phyloP scores from a whole-genome alignment of 2,113 vertebrate genomes.

The Cebus imitator region DNA sequence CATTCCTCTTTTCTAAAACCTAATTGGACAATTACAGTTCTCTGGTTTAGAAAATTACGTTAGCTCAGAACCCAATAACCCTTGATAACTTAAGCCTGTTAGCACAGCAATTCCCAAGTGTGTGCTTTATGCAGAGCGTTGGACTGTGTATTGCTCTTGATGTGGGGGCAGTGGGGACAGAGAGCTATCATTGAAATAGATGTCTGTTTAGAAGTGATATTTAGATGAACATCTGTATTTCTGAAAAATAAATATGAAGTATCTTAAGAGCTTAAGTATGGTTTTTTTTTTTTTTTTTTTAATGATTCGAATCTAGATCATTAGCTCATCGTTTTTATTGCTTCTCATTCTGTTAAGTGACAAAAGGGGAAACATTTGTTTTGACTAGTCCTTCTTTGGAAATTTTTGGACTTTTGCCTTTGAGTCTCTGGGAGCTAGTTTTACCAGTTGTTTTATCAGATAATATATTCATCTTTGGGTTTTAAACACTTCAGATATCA shows the following conservation, averaged over 20 bases:
- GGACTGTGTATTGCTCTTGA: background rate
- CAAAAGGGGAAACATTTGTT: constrained; percentile 7
- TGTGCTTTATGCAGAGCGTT: background rate
- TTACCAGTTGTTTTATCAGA: constrained; percentile 27
- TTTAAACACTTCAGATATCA: constrained; percentile 23
- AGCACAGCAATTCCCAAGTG: background rate
- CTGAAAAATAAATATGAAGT: constrained; percentile 71
- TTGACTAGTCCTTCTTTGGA: background rate
- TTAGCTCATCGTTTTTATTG: constrained; percentile 5
- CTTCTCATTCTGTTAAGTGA: constrained; percentile 27
- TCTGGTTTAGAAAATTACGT: constrained; percentile 51
- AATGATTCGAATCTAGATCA: background rate
- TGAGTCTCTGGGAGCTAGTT: constrained; percentile 19
- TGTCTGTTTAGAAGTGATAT: constrained; percentile 42
- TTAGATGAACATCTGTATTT: constrained; percentile 54
- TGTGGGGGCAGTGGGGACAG: background rate
- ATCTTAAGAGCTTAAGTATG: constrained; percentile 53
- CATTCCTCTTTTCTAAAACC: constrained; percentile 19
- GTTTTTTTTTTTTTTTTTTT: constrained; percentile 36
- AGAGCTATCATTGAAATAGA: background rate
- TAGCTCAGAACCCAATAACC: background rate
- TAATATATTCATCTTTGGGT: background rate
- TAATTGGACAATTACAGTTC: background rate
- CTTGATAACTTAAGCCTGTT: background rate
- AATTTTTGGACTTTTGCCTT: constrained; percentile 29